Base-by-base conservation (phyloP, 1,140 invertebrate species). In the Trichoplusia ni region DNA sequence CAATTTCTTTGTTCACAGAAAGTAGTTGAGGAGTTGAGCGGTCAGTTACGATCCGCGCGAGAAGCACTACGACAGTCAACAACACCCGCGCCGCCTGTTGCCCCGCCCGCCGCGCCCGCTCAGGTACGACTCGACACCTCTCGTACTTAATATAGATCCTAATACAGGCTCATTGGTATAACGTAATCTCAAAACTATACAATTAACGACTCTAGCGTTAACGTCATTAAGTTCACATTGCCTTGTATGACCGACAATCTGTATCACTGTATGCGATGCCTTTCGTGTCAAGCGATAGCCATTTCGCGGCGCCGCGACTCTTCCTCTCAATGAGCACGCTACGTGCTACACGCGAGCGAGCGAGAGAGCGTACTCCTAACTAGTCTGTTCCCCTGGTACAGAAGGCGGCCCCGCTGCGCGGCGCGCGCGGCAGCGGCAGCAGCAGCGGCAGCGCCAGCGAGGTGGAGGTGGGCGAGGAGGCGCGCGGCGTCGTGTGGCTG, bases 381-480 rank as follows among this genome's bases (percentile, higher is more conserved):
- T n/a, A n/a, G n/a, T n/a, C n/a, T 18, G 18, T 31, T 49, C 8
- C 2, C 14, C 2, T 31, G 13, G 25, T 49, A 49, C 46, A 49
- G 46, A 47, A 47, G 18, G 29, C 46, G 11, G 29, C 23, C 25
- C 64, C 63, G 71, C 21, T 64, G 73, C 61, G 68, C 62, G 18
- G 74, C 63, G 44, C 23, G 62, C 51, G 70, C 54, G 69, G 64
- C 14, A 64, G 71, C 65, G 69, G 81, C 54, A 80, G 81, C 72
- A 71, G 79, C 68, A 82, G 79, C 68, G 80, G 78, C 27, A 74
- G 69, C 42, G 77, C 71, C 31, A 82, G 79, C 40, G 85, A 86
- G 61, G 82, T 88, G 71, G 85, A 90, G 67, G 81, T 86, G 71
- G 84, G 84, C 40, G 85, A 86, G 75, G 87, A 90, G 75, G 87